These are phyloP conservation scores for Chrosomus eos DNA, from an alignment of 2,797 vertebrate species.

Conservation along the genomic window DNA sequence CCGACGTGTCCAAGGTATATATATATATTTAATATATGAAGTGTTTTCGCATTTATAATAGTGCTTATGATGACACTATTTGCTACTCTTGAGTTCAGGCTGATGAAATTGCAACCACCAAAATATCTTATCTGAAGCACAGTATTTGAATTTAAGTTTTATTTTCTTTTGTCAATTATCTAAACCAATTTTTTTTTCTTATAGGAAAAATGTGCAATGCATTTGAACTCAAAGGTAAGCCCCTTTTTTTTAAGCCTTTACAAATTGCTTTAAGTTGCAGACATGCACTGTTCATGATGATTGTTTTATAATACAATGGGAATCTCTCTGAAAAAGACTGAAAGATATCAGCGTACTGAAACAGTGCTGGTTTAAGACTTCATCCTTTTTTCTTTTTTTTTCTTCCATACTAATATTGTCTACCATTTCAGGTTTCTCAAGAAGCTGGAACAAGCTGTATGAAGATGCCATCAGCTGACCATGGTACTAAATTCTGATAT, in stretches of 20 bases:
- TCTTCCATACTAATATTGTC: rapidly evolving
- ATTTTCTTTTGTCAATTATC: too few relatives aligned
- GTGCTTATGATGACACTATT: constrained; percentile 88
- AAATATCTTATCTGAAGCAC: constrained; percentile 84
- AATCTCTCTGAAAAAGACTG: constrained; percentile 96
- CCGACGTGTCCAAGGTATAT: background rate
- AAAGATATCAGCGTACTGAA: constrained; percentile 84
- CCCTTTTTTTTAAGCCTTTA: rapidly evolving
- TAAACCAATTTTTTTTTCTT: rapidly evolving
- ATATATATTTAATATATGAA: too few relatives aligned
- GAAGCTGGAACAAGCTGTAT: too few relatives aligned
- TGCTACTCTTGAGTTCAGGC: constrained; percentile 86
- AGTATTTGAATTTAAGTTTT: too few relatives aligned
- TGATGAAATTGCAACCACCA: constrained; percentile 90
- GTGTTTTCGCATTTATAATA: background rate
- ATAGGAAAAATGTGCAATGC: background rate
- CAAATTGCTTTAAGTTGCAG: rapidly evolving
- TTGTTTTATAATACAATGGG: constrained; percentile 82
- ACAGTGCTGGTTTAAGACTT: constrained; percentile 63
- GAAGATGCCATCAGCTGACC: background rate
- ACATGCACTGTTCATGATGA: constrained; percentile 85
- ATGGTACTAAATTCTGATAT: constrained; percentile 6
- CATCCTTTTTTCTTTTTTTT: too few relatives aligned
- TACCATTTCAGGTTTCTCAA: background rate
- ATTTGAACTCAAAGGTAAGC: constrained; percentile 13